Conservation (phyloP, 2,888 invertebrate species). For the Eupithecia exiguata region DNA sequence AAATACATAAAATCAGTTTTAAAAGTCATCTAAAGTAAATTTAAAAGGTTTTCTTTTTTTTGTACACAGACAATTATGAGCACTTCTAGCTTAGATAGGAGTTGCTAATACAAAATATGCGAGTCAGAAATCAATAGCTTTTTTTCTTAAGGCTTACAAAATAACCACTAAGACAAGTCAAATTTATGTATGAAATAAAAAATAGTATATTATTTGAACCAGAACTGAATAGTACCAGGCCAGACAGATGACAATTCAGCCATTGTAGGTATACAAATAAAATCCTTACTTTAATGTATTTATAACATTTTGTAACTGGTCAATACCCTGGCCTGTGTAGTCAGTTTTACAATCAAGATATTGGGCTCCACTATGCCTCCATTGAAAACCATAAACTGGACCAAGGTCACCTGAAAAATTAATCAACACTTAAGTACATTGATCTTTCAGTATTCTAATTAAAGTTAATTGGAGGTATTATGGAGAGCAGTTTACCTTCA, state of each 20-base stretch:
- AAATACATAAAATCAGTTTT: not conserved
- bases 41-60: too few species aligned
- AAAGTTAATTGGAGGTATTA: too few species aligned
- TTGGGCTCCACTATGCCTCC: conserved; percentile 98
- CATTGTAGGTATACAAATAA: not conserved
- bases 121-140: not conserved
- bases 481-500: conserved; percentile 85
- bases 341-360: conserved; percentile 92
- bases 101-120: not conserved
- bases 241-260: not conserved
- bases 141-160: not conserved
- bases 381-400: conserved; percentile 99
- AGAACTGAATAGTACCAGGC: not conserved
- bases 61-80: not conserved
- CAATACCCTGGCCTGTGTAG: conserved; percentile 93
- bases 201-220: not conserved
- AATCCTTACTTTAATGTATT: conserved; percentile 86
- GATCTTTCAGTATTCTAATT: not conserved
- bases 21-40: too few species aligned
- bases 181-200: not conserved
- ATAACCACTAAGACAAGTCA: not conserved
- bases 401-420: conserved; percentile 91
- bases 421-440: not conserved
- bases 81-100: not conserved
- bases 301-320: conserved; percentile 93